Evolutionary conservation across 2,797 vertebrate genomes (phyloP), one percentile per base, ranked within the genome.

Genomic region (Yasuhikotakia modesta): DNA sequence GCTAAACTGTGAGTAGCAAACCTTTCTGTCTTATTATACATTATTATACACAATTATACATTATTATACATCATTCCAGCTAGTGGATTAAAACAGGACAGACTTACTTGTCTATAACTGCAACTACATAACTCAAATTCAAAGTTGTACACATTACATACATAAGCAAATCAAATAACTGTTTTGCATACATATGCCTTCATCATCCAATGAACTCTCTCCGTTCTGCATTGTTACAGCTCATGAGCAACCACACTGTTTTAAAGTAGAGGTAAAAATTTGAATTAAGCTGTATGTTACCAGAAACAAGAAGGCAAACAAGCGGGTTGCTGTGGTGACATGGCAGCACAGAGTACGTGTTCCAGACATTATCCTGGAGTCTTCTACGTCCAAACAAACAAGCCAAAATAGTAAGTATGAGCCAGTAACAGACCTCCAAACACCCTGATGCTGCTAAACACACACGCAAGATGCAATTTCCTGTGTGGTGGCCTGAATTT

Each of bases 281-380:
- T 30, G n/a, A 27, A 58, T 60, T 48, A 70, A 70, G 30, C 10
- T 39, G 58, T 32, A 81, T 16, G 30, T 84, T 87, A 87, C 86
- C 86, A 87, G 66, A 74, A 83, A 86, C 32, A 82, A 61, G 77
- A 73, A 13, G 52, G 72, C 77, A 73, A 74, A 81, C 16, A 19
- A 24, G 24, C 52, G 24, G 27, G 81, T 80, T 22, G 86, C 77
- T 12, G 82, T 83, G 79, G 74, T 70, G 72, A 87, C 79, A 73
- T 86, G 70, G 77, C 86, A 87, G 83, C 85, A 86, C 48, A 87
- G 82, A 12, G 77, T 66, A 39, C 72, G 82, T 52, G 77, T 76
- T 81, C 70, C 73, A 61, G 82, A 50, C 81, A 85, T 72, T 78
- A 50, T 58, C 78, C 64, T 43, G 16, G 3, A 60, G 57, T 72